These are phyloP conservation scores for Beroe ovata DNA, from an alignment of 37 sponge, comb jelly and placozoan genomes.

Conservation along the genomic window DNA sequence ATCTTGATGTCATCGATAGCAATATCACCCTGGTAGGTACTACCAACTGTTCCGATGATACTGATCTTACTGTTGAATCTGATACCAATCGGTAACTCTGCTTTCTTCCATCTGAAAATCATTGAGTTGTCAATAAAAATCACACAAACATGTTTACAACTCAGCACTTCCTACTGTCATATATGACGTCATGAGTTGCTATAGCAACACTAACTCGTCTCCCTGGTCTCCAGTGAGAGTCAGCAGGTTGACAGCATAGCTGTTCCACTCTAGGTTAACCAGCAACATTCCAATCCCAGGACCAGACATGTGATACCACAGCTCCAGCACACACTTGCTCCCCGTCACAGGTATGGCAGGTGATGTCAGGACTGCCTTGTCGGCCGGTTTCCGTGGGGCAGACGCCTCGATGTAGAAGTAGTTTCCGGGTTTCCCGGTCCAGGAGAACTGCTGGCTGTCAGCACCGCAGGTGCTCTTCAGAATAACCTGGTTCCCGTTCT, in stretches of 20 bases:
- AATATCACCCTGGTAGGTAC: slow-evolving; percentile 66
- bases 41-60: slow-evolving; percentile 50
- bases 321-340: slow-evolving; percentile 60
- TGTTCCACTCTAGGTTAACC: slow-evolving; percentile 24
- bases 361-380: slow-evolving; percentile 69
- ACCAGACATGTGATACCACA: slow-evolving; percentile 71
- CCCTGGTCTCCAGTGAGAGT: slow-evolving; percentile 68
- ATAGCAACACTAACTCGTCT: slow-evolving; percentile 46
- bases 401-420: slow-evolving; percentile 70
- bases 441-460: slow-evolving; percentile 44
- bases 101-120: slow-evolving; percentile 56
- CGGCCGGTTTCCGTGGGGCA: slow-evolving; percentile 65
- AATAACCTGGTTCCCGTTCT: slow-evolving; percentile 31
- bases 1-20: slow-evolving; percentile 68
- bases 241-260: slow-evolving; percentile 14
- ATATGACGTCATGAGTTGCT: no score
- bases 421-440: slow-evolving; percentile 66
- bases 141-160: no score
- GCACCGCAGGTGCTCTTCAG: not conserved
- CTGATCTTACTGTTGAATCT: slow-evolving; percentile 17
- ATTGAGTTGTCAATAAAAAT: not conserved
- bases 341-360: not conserved
- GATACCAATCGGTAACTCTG: slow-evolving; percentile 23
- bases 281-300: slow-evolving; percentile 54
- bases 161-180: no score